phyloP scores from a whole-genome alignment of 2,888 invertebrate genomes.

The Latheticus oryzae region DNA sequence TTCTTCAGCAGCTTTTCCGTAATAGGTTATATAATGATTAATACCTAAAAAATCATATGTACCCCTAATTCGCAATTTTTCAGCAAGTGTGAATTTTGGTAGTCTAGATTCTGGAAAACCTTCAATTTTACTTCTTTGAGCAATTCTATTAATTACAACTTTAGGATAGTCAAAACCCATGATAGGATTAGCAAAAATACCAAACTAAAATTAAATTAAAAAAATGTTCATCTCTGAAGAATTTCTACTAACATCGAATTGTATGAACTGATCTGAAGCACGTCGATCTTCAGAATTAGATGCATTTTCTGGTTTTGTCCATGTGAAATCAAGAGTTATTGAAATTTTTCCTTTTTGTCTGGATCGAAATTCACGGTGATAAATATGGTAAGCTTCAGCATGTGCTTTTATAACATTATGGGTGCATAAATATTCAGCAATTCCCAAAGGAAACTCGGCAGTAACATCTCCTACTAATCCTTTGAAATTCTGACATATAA shows the following conservation, averaged over 20 bases:
- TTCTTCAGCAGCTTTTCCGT: conserved; percentile 66
- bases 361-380: conserved; percentile 71
- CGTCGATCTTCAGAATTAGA: conserved; percentile 64
- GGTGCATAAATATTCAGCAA: conserved; percentile 74
- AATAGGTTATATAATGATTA: conserved; percentile 77
- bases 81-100: conserved; percentile 71
- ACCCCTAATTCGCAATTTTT: conserved; percentile 70
- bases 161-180: conserved; percentile 76
- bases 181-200: conserved; percentile 68
- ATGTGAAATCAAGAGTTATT: conserved; percentile 68
- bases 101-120: conserved; percentile 72
- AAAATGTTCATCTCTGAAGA: conserved; percentile 3
- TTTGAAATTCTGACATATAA: conserved; percentile 66
- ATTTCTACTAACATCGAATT: conserved; percentile 67
- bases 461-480: conserved; percentile 64
- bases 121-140: conserved; percentile 70
- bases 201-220: conserved; percentile 17
- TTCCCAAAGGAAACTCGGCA: conserved; percentile 68
- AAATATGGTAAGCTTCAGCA: conserved; percentile 74
- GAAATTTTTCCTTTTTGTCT: conserved; percentile 71
- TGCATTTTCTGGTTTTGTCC: conserved; percentile 67
- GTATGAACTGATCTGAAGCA: conserved; percentile 67
- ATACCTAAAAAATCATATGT: conserved; percentile 80
- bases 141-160: conserved; percentile 72
- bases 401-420: conserved; percentile 76